These are phyloP conservation scores for Pseudotriccus pelzelni DNA, from an alignment of 2,797 vertebrate genomes.

Conservation along the genomic window DNA sequence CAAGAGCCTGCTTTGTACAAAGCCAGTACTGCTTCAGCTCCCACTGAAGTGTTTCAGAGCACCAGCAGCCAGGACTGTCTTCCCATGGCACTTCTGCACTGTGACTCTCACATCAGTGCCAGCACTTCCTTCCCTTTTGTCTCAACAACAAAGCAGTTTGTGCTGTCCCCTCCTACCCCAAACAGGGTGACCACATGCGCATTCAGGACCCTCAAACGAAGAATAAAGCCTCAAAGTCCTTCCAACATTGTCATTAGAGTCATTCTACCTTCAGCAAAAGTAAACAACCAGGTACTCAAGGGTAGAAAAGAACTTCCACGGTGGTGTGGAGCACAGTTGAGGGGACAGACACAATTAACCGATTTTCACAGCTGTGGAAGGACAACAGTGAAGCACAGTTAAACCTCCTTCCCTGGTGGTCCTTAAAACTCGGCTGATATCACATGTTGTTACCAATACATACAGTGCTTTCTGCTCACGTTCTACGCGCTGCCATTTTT, in stretches of 20 bases:
- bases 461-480: background rate
- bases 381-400: background rate
- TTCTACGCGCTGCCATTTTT: rapidly evolving
- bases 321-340: rapidly evolving
- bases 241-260: background rate
- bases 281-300: background rate
- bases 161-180: background rate
- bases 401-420: background rate
- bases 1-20: background rate
- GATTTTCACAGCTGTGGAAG: background rate
- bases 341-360: background rate
- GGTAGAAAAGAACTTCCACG: background rate
- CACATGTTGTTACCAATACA: background rate
- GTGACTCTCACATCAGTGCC: rapidly evolving
- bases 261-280: background rate
- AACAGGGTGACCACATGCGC: background rate
- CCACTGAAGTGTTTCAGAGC: background rate
- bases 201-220: background rate
- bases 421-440: background rate
- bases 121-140: background rate
- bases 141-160: background rate
- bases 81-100: background rate
- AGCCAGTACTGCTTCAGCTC: background rate
- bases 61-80: background rate
- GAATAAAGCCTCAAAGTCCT: background rate